Conservation (phyloP, 2,888 invertebrate species). For the Adineta ricciae region DNA sequence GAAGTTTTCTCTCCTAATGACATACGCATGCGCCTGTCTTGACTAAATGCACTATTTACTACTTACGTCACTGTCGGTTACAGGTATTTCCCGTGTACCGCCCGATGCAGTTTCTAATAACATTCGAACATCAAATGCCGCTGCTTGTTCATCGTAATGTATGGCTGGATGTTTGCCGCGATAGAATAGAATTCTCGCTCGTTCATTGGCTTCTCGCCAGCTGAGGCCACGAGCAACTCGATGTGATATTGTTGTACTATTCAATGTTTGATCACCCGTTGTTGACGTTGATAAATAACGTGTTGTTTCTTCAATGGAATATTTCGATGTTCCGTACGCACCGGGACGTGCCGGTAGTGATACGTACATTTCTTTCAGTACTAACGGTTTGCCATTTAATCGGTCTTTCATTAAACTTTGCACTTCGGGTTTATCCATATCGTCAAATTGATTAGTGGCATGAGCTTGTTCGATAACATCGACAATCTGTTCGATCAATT, state of each 20-base stretch:
- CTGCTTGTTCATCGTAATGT: slow-evolving; percentile 32
- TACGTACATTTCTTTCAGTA: not conserved
- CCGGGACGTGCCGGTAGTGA: not conserved
- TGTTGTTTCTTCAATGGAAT: not conserved
- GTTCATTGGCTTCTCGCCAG: slow-evolving; percentile 34
- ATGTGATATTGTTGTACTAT: not conserved
- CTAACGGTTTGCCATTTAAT: not conserved
- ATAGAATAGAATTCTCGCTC: slow-evolving; percentile 34
- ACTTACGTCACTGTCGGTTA: slow-evolving; percentile 30
- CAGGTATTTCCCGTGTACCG: slow-evolving; percentile 28
- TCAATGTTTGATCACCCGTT: not conserved
- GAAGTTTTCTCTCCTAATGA: too few relatives aligned
- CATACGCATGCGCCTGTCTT: too few relatives aligned
- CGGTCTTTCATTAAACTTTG: not conserved
- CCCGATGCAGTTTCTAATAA: not conserved
- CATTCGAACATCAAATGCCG: slow-evolving; percentile 28
- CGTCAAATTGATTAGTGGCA: slow-evolving; percentile 10
- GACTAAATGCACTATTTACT: too few relatives aligned
- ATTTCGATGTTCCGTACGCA: not conserved
- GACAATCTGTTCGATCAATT: slow-evolving; percentile 7
- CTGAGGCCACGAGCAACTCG: slow-evolving; percentile 18
- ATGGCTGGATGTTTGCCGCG: slow-evolving; percentile 29
- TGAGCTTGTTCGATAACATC: slow-evolving; percentile 23
- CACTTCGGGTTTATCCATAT: not conserved
- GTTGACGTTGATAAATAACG: not conserved